phyloP scores from a whole-genome alignment of 2,888 invertebrate genomes.

The Julus scandinavius region DNA sequence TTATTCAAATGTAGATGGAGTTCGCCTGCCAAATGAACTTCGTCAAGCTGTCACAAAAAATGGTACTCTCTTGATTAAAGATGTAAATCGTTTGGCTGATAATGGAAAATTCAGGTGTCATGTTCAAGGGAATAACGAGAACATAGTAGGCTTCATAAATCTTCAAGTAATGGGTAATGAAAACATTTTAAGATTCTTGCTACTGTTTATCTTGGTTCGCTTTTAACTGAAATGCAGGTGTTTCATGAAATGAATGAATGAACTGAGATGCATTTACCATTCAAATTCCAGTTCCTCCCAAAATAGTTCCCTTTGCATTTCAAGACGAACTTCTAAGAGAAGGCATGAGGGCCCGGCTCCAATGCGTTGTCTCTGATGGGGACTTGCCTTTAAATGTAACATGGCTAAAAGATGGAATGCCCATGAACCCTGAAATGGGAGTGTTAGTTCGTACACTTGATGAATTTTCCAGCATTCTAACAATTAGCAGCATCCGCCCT shows the following conservation, averaged over 20 bases:
- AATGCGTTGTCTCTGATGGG: slow-evolving; percentile 58
- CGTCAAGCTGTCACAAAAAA: slow-evolving; percentile 94
- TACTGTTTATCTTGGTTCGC: neutral
- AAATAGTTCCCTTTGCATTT: slow-evolving; percentile 54
- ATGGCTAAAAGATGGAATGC: slow-evolving; percentile 65
- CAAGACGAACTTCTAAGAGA: slow-evolving; percentile 56
- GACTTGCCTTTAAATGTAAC: slow-evolving; percentile 64
- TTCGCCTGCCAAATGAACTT: slow-evolving; percentile 90
- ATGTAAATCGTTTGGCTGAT: slow-evolving; percentile 90
- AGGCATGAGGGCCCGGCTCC: slow-evolving; percentile 55
- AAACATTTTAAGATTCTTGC: slow-evolving; percentile 66
- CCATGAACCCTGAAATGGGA: slow-evolving; percentile 61
- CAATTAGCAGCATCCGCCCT: slow-evolving; percentile 54
- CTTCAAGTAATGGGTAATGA: slow-evolving; percentile 97
- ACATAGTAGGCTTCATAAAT: slow-evolving; percentile 73
- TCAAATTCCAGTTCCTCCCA: slow-evolving; percentile 55
- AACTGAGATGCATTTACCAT: slow-evolving; percentile 35
- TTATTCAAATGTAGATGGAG: slow-evolving; percentile 71
- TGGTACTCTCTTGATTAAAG: slow-evolving; percentile 92
- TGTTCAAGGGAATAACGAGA: slow-evolving; percentile 88
- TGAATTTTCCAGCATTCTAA: slow-evolving; percentile 56
- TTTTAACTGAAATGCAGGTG: neutral
- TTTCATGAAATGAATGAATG: neutral
- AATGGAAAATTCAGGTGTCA: slow-evolving; percentile 95
- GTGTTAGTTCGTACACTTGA: slow-evolving; percentile 60